Evolutionary conservation across 2,113 vertebrate genomes (phyloP), one percentile per base, ranked within the genome.

Genomic region (Grammomys surdaster): DNA sequence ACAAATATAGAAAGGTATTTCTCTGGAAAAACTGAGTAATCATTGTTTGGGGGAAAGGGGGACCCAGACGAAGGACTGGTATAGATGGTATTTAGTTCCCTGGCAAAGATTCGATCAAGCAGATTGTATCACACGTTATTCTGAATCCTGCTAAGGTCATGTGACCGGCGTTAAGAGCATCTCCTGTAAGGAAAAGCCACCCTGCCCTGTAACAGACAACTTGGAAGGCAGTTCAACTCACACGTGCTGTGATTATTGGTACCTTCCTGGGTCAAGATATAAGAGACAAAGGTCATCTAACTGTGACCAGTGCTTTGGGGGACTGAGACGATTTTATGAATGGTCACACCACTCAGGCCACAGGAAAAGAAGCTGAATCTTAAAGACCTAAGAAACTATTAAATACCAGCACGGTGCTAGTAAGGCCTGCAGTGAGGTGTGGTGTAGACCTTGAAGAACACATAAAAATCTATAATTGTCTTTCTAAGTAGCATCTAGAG

Each of bases 1-100:
- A 93, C 75, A 95, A 92, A 77, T 65, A 88, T 6, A 51, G 56
- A 95, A 75, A 88, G 3, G 6, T 26, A 65, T 76, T 92, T 93
- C 85, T 95, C 60, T 90, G 17, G 51, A 88, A 93, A 95, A 85
- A 36, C 2, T 22, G 9, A 93, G 9, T 76, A 92, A 86, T 51
- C n/a, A 73, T 2, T 33, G 81, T 12, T 46, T 31, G n/a, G 5
- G 24, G 65, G 3, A 7, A 12, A 65, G 63, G 63, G 3, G 36
- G 33, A 73, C 43, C 36, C 63, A 70, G 72, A 16, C 72, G 63
- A 1, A 72, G 60, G 40, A 78, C 87, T 95, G 88, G 75, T 80
- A 76, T 40, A 43, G 87, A 46, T 17, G 31, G 48, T 28, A 40
- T 90, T 69, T 22, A 73, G 56, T 56, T 82, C 86, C 93, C 75